Evolutionary conservation across 2,113 vertebrate species (phyloP).

Genomic region (Channa argus): DNA sequence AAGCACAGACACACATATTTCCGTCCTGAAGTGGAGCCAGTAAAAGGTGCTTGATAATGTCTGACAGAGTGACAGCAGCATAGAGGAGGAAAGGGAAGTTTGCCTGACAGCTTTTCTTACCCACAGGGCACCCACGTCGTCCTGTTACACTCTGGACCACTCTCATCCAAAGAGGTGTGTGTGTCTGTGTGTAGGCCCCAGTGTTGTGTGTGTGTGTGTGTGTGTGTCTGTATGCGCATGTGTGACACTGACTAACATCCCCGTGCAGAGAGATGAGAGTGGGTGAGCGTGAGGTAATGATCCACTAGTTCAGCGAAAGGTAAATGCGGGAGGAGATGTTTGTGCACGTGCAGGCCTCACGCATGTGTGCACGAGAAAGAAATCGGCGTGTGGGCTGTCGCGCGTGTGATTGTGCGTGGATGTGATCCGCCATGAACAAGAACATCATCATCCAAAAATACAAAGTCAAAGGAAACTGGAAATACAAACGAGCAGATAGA

Average conservation of each 20-base stretch:
- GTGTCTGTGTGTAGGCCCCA: constrained; percentile 5
- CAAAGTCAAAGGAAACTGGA: constrained; percentile 3
- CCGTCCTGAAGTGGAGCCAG: constrained; percentile 29
- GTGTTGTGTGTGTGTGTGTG: constrained; percentile 25
- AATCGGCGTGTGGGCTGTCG: constrained; percentile 25
- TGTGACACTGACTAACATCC: constrained; percentile 40
- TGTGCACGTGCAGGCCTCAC: background rate
- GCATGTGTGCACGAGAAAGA: constrained; percentile 4
- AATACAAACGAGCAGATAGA: constrained; percentile 20
- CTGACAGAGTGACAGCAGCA: constrained; percentile 59
- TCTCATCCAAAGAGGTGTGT: constrained; percentile 37
- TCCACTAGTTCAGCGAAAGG: constrained; percentile 48
- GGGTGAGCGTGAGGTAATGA: constrained; percentile 53
- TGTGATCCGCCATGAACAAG: constrained; percentile 43
- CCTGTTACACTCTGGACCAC: constrained; percentile 43
- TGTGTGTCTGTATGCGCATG: constrained; percentile 11
- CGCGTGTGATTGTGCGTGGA: constrained; percentile 3
- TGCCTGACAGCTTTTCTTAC: constrained; percentile 55
- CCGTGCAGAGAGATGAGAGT: constrained; percentile 31
- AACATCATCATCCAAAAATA: constrained; percentile 27
- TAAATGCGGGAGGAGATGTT: constrained; percentile 28
- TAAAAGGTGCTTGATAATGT: constrained; percentile 59
- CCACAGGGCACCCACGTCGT: constrained; percentile 46
- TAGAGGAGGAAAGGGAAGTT: constrained; percentile 58
- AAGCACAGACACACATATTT: constrained; percentile 17